Conservation (phyloP, 2,888 invertebrate genomes). For the Drosophila meridiana region DNA sequence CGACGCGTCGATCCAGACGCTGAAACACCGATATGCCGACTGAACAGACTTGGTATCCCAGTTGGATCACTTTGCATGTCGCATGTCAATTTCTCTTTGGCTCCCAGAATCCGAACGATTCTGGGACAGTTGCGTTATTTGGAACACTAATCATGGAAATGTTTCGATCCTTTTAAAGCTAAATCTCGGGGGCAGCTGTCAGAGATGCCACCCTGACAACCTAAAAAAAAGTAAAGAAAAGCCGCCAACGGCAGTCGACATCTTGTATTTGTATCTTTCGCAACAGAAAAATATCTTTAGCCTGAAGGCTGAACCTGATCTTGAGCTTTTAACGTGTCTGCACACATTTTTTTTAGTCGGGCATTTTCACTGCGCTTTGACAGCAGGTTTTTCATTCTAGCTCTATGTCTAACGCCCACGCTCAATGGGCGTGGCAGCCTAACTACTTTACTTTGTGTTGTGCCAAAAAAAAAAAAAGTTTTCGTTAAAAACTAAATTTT, state of each 20-base stretch:
- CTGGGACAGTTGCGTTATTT: slow-evolving; percentile 68
- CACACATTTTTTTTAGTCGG: slow-evolving; percentile 72
- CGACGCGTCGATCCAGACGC: slow-evolving; percentile 46
- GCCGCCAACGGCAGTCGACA: slow-evolving; percentile 63
- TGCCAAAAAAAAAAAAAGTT: slow-evolving; percentile 17
- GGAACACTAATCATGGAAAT: slow-evolving; percentile 77
- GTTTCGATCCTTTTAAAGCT: slow-evolving; percentile 65
- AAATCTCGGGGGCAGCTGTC: slow-evolving; percentile 51
- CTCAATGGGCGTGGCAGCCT: slow-evolving; percentile 14
- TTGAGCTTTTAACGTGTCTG: slow-evolving; percentile 58
- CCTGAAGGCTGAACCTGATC: slow-evolving; percentile 53
- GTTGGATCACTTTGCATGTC: slow-evolving; percentile 67
- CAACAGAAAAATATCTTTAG: slow-evolving; percentile 7
- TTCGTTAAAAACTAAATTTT: slow-evolving; percentile 10
- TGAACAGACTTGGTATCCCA: slow-evolving; percentile 13
- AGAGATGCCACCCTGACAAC: slow-evolving; percentile 27
- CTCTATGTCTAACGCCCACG: slow-evolving; percentile 39
- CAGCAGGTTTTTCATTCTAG: slow-evolving; percentile 31
- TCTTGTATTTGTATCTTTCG: slow-evolving; percentile 17
- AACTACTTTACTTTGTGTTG: background rate
- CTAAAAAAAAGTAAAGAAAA: slow-evolving; percentile 31
- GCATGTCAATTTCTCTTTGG: slow-evolving; percentile 61
- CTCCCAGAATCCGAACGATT: slow-evolving; percentile 8
- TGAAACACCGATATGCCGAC: slow-evolving; percentile 40
- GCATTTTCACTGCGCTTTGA: slow-evolving; percentile 54